A percentile compares a stretch with the other conserved stretches of the same genome.
These are phyloP conservation scores for Aleiodes leptofemur DNA, from an alignment of 2,888 invertebrate species.

Conservation along the genomic window DNA sequence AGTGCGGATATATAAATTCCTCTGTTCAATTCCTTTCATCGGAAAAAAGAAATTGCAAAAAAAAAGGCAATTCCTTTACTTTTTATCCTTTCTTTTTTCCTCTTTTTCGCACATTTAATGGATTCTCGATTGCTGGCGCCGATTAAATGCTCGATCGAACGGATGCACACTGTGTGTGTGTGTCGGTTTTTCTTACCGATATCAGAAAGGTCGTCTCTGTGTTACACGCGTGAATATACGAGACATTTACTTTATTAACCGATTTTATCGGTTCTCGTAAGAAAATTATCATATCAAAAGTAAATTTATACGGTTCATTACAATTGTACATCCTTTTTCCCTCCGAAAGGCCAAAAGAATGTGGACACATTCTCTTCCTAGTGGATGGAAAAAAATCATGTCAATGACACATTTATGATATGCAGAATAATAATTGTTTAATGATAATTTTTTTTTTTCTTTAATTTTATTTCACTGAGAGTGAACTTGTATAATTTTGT, in stretches of 20 bases:
- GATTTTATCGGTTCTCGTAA: slow-evolving; percentile 39
- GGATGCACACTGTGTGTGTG: slow-evolving; percentile 38
- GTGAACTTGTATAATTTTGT: slow-evolving; percentile 16
- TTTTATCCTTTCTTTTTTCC: slow-evolving; percentile 10
- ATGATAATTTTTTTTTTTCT: not conserved
- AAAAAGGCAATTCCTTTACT: slow-evolving; percentile 6
- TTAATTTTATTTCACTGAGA: not conserved
- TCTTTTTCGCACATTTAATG: slow-evolving; percentile 53
- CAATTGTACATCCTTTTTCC: not conserved
- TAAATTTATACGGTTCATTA: slow-evolving; percentile 27
- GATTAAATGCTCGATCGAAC: slow-evolving; percentile 54
- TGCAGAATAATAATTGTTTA: slow-evolving; percentile 5
- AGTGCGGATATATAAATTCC: slow-evolving; percentile 26
- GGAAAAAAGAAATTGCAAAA: not conserved
- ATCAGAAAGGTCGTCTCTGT: slow-evolving; percentile 51
- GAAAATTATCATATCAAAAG: slow-evolving; percentile 43
- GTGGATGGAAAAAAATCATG: slow-evolving; percentile 8
- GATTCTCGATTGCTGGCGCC: slow-evolving; percentile 61
- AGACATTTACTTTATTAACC: slow-evolving; percentile 45
- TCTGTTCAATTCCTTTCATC: not conserved
- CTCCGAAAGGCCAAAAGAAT: slow-evolving; percentile 9
- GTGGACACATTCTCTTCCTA: not conserved
- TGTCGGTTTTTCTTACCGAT: slow-evolving; percentile 45
- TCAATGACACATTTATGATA: slow-evolving; percentile 9
- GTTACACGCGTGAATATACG: slow-evolving; percentile 35